A percentile compares a stretch with the other conserved stretches of the same genome.
These are phyloP conservation scores for Ophioderma brevispina DNA, from an alignment of 35 echinoderm and acorn worm species.

Conservation along the genomic window DNA sequence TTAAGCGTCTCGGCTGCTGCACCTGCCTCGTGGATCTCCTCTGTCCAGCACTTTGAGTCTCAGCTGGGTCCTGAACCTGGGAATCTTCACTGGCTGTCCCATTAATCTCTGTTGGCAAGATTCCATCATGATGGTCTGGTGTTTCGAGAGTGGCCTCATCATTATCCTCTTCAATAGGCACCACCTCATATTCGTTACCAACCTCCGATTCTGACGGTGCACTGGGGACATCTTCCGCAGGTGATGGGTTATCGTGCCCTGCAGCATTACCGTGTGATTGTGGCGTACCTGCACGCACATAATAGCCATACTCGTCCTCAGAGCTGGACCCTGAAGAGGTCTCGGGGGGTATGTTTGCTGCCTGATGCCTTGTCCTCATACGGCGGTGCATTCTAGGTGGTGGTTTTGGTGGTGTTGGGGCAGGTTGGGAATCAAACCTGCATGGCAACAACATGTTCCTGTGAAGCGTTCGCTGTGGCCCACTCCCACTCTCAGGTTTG, in stretches of 20 bases:
- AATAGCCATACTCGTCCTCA: neutral
- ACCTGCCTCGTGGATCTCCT: neutral
- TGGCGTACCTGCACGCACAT: neutral
- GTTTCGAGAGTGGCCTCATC: too few relatives aligned
- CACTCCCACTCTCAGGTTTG: constrained; percentile 38
- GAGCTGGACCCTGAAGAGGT: neutral
- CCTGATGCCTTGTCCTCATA: neutral
- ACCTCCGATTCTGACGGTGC: too few relatives aligned
- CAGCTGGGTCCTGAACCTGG: too few relatives aligned
- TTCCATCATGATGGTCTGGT: neutral
- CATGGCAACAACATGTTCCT: neutral
- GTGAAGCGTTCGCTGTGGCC: constrained; percentile 19
- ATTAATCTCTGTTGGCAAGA: neutral
- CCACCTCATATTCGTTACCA: too few relatives aligned
- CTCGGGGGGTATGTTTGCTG: neutral
- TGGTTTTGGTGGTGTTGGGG: neutral
- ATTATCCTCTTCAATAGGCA: too few relatives aligned
- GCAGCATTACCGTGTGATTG: neutral
- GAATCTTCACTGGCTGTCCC: neutral
- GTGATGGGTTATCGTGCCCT: neutral
- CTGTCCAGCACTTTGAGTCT: neutral
- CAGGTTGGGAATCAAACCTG: neutral
- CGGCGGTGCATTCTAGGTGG: neutral
- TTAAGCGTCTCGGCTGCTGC: neutral
- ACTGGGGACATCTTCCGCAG: neutral